Base-by-base conservation (phyloP, 2,888 invertebrate genomes). In the Drosophila vallismaia region DNA sequence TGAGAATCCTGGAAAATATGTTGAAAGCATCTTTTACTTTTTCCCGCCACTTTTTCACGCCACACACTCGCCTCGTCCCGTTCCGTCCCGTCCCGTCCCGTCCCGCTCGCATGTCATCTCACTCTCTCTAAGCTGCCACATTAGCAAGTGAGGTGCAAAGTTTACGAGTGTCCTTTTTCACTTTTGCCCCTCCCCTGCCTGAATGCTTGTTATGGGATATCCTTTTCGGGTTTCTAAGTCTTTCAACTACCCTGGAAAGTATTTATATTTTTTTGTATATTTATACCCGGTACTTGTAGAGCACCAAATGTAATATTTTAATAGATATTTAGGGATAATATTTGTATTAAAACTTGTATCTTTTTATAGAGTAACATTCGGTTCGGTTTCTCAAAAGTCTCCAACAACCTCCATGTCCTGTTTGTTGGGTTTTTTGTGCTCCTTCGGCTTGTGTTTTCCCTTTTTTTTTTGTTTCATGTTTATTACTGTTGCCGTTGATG, bases 81-180 rank as follows among this genome's bases (percentile, higher is more conserved):
- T n/a, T n/a, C n/a, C n/a, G n/a, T 10, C 14, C n/a, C 52, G 53
- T 40, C 31, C 38, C 31, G 14, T 29, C 26, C 19, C 31, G 8
- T 31, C n/a, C 42, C 12, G 26, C 36, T 19, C 19, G 19, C 19
- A 2, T 19, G 19, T 19, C 36, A 5, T 29, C 29, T 36, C 12
- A 10, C 31, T 33, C 26, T 2, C 26, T 19, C 74, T 78, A 75
- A 84, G 82, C 87, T 78, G 79, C 56, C 82, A 86, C 85, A 81
- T 81, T 86, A 81, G 87, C 82, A 81, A 81, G 82, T 76, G 87
- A 81, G 81, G 81, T 86, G 81, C 79, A 85, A 81, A 81, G 85
- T 78, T 86, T 74, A 87, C 82, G 85, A 86, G 85, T 82, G 82
- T 81, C 79, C 82, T 66, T 86, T 86, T 66, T 53, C 68, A 51